Base-by-base conservation (phyloP, 53 echinoderm and acorn worm genomes). In the Stichopus horrens region DNA sequence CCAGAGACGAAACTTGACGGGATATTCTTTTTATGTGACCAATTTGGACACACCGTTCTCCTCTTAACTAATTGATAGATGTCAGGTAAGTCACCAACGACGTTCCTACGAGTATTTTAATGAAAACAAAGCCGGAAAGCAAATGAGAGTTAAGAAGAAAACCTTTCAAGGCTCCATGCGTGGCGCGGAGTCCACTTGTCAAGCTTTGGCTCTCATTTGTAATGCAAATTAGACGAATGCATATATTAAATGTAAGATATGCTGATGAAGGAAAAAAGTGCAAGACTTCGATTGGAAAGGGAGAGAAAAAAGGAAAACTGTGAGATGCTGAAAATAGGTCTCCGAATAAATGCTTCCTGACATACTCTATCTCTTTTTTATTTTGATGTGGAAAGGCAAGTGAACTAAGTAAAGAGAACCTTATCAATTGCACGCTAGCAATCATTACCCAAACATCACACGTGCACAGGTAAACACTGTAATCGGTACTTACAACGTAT, bases 41-140 rank as follows among this genome's bases (percentile, higher is more conserved):
- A 37, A 37, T 37, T 37, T 1, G 4, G 59, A 59, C 8, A 59
- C 71, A 7, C 14, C 68, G 6, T 20, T 71, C 18, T 71, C 16
- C 14, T 18, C 37, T 18, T 7, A 71, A 71, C 71, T 71, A 55
- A 19, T 79, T 79, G 79, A 18, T 55, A 79, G 55, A 5, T 81
- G 81, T 57, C 81, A 81, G 81, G 81, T 81, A 58, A 81, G 81
- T 81, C 57, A 21, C 56, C 11, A 81, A 52, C 10, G 21, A 57
- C 81, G 7, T 81, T 81, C 79, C 81, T 56, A 58, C 3, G 57
- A 7, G 7, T 57, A 16, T 37, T 37, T 37, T 37, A 37, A 37
- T 37, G 37, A 37, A 37, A 37, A 37, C 37, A 37, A 37, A 37
- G 37, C 37, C 37, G 37, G 37, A 37, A 37, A 37, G 37, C 37